These are phyloP conservation scores for honey bee (Apis mellifera) DNA, from an alignment of 1,140 invertebrate species.

Conservation along the genomic window Amel_HAv3.1 CM009931.2:4676001-4676500, in stretches of 20 bases:
- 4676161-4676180: background rate
- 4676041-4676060: too few species aligned
- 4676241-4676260: conserved; percentile 5
- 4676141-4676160: conserved; percentile 12
- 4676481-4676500: background rate
- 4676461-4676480: conserved; percentile 1
- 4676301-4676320: conserved; percentile 50
- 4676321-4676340: conserved; percentile 31
- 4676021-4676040: too few species aligned
- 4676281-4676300: conserved; percentile 59
- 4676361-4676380: conserved; percentile 37
- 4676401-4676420: conserved; percentile 17
- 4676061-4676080: too few species aligned
- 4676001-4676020: too few species aligned
- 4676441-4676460: background rate
- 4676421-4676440: background rate
- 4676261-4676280: conserved; percentile 14
- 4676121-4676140: background rate
- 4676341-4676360: conserved; percentile 29
- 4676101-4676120: background rate
- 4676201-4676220: too few species aligned
- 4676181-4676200: conserved; percentile 12
- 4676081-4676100: too few species aligned
- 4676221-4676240: conserved; percentile 5
- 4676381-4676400: conserved; percentile 51